phyloP scores from a whole-genome alignment of 2,888 invertebrate genomes.

The Trileptium ribeirensis region DNA sequence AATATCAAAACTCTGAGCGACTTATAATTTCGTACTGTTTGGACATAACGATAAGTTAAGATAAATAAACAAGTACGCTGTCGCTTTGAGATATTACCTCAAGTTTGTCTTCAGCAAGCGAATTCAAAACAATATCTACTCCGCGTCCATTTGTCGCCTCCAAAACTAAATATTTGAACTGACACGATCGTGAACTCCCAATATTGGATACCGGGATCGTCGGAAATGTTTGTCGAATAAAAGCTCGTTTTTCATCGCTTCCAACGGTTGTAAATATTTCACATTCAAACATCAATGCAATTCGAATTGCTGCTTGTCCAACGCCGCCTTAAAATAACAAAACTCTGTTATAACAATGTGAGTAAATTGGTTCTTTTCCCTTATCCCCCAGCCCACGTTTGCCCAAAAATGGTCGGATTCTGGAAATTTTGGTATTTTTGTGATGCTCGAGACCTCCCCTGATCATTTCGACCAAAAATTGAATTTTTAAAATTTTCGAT shows the following conservation, averaged over 20 bases:
- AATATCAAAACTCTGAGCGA: too few relatives aligned
- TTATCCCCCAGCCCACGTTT: too few relatives aligned
- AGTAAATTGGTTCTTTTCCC: too few relatives aligned
- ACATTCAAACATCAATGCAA: slow-evolving; percentile 77
- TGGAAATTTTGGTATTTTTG: too few relatives aligned
- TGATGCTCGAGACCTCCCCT: too few relatives aligned
- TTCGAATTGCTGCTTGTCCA: slow-evolving; percentile 86
- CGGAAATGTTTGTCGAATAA: slow-evolving; percentile 75
- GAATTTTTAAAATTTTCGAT: too few relatives aligned
- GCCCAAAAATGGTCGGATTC: too few relatives aligned
- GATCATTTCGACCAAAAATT: too few relatives aligned
- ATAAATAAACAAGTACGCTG: too few relatives aligned
- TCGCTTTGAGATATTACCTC: slow-evolving; percentile 59
- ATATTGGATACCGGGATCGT: slow-evolving; percentile 68
- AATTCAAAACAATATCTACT: slow-evolving; percentile 89
- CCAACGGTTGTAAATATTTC: slow-evolving; percentile 70
- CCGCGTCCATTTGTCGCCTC: slow-evolving; percentile 70
- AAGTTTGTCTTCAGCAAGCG: slow-evolving; percentile 86
- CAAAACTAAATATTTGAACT: slow-evolving; percentile 78
- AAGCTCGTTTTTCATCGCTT: slow-evolving; percentile 56
- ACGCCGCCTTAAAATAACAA: slow-evolving; percentile 85
- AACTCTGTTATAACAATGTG: too few relatives aligned
- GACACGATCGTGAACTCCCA: slow-evolving; percentile 80
- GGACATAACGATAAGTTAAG: too few relatives aligned
- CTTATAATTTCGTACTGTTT: too few relatives aligned